Evolutionary conservation across 2,888 invertebrate genomes (phyloP), one percentile per base, ranked within the genome.

Genomic region (Litoditis marina): DNA sequence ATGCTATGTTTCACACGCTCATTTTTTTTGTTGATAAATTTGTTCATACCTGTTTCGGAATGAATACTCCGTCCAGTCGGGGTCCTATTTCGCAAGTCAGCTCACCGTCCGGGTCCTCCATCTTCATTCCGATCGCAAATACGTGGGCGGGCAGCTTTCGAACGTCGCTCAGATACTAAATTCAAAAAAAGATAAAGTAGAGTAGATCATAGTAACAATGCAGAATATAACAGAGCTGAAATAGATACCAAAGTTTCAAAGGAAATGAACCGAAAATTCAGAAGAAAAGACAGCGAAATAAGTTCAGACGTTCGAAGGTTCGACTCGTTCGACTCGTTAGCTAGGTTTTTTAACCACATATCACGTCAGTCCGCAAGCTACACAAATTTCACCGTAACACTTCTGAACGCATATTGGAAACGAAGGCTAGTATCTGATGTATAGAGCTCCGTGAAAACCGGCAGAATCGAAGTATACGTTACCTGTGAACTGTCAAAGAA

Each of bases 61-160:
- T 54, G 65, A 70, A 70, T 16, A 65, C 60, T 1, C 60, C 66
- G 44, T 66, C 68, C 30, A 67, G 22, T 22, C 46, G 22, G 2
- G 63, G 63, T 1, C 47, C 55, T 39, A 64, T 13, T 8, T 28
- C 8, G 49, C 28, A 16, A 36, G 44, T 50, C 25, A 47, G 19
- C 39, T 62, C 59, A 5, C 39, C 47, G 11, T 36, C 49, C 0
- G 47, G 39, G 19, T 49, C 52, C 39, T 64, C 61, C 8, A 68
- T 32, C 2, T 57, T 50, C 7, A 64, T 34, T 42, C 54, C 51
- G 28, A 60, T 28, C 4, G 54, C 70, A 36, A 71, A 71, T n/a
- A 62, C 65, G 1, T 65, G 63, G 0, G 73, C 71, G 2, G 69
- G 63, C 0, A 74, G 44, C 22, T 65, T 56, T 4, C 68, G 58